Percentiles rank a stretch among this genome's conserved stretches.
phyloP scores from a whole-genome alignment of 2,113 vertebrate species.

The Rhinolophus ferrumequinum region DNA sequence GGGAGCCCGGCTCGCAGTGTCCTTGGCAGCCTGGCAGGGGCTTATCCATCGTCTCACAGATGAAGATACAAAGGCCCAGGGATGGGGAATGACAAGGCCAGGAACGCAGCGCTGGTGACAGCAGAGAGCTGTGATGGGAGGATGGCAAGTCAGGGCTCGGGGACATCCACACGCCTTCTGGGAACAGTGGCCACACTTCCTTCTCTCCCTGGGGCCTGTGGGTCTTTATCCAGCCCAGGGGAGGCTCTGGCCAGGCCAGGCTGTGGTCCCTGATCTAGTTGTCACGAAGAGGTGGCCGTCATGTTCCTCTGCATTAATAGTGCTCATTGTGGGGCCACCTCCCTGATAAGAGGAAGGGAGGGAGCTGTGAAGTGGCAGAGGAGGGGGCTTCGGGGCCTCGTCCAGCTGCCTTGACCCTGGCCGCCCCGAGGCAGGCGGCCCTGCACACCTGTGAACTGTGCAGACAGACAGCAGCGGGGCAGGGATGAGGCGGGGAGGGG shows the following conservation, averaged over 20 bases:
- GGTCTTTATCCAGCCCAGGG: background rate
- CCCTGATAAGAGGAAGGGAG: background rate
- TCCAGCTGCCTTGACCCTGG: background rate
- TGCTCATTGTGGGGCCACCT: too few relatives aligned
- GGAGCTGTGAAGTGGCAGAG: background rate
- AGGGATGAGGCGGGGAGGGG: background rate
- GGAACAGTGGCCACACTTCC: accelerated
- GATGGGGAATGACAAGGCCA: background rate
- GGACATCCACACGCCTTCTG: accelerated
- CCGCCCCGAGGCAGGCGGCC: background rate
- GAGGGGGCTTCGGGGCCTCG: background rate
- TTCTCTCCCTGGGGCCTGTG: too few relatives aligned
- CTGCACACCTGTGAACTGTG: background rate
- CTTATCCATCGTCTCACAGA: background rate
- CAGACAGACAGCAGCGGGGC: background rate
- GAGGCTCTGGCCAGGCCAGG: background rate
- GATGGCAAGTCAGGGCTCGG: too few relatives aligned
- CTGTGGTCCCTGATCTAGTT: background rate
- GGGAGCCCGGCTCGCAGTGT: background rate
- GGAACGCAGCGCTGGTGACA: background rate
- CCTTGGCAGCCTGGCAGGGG: background rate
- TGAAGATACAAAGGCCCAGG: background rate
- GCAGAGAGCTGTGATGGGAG: background rate
- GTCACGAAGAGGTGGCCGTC: too few relatives aligned
- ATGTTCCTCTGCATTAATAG: background rate